Evolutionary conservation across 2,797 vertebrate genomes (phyloP), one percentile per base, ranked within the genome.

Genomic region (Triplophysa bombifrons): DNA sequence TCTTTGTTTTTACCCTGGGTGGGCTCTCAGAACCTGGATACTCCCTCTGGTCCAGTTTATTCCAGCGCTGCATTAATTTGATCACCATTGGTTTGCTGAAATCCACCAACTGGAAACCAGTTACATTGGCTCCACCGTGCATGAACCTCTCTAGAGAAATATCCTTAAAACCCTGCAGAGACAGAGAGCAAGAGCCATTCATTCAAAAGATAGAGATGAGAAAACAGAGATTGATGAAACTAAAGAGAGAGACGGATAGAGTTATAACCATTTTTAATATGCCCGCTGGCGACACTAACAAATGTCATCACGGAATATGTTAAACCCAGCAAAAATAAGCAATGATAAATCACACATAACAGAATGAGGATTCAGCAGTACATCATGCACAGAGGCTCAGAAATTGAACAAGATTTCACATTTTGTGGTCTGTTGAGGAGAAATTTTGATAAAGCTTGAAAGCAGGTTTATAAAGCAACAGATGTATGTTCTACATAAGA

Each of bases 51-150:
- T 99, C 98, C 66, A 99, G 92, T 88, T 99, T 99, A 90, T 98
- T 99, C 98, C 98, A 99, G 83, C 98, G 95, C 83, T 98, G 96
- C 98, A 99, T 98, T 86, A 99, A 91, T 85, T 98, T 98, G 81
- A 97, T 93, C 81, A 98, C 97, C 82, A 99, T 98, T 0, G 96
- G 93, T 22, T 95, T 98, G 86, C 95, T 96, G 90, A 98, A 99
- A 93, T 99, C 97, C 86, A 99, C 96, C 82, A 99, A 88, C 90
- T 99, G 97, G 92, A 99, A 99, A 85, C 98, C 98, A 11, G 97
- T 98, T 77, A 99, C 96, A 74, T 99, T 99, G 75, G 98, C 98
- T 65, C 98, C 98, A 3, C 98, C 98, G 0, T 99, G 97, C 95
- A 99, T 97, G 90, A 99, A 99, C 60, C 97, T 95, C 90, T 99